Evolutionary conservation across 2,888 invertebrate genomes (phyloP).

Genomic region (Carabus problematicus): DNA sequence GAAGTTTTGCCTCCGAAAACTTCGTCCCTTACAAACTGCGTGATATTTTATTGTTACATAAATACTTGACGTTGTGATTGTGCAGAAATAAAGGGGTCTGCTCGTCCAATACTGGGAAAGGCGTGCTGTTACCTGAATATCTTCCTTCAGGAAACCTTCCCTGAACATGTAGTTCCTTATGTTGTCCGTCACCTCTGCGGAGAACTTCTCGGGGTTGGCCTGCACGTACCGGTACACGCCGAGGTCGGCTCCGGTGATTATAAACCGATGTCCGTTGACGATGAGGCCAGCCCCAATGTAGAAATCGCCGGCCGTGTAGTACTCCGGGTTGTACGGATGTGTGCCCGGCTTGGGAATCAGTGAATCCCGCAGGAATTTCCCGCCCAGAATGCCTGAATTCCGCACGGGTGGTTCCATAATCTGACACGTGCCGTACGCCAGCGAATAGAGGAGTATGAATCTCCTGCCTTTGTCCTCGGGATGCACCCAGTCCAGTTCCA

Average conservation of each 20-base stretch:
- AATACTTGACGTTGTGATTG: too few relatives aligned
- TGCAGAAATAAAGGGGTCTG: too few relatives aligned
- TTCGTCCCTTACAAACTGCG: too few relatives aligned
- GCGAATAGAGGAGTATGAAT: slow-evolving; percentile 78
- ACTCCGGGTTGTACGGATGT: slow-evolving; percentile 73
- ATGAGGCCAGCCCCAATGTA: slow-evolving; percentile 77
- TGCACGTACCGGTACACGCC: slow-evolving; percentile 81
- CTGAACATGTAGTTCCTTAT: slow-evolving; percentile 72
- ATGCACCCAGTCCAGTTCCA: slow-evolving; percentile 77
- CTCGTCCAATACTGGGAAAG: too few relatives aligned
- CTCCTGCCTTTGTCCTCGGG: slow-evolving; percentile 78
- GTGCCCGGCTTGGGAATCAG: slow-evolving; percentile 73
- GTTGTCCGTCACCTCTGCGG: slow-evolving; percentile 70
- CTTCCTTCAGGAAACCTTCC: slow-evolving; percentile 69
- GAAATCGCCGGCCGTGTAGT: slow-evolving; percentile 81
- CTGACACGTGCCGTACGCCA: slow-evolving; percentile 77
- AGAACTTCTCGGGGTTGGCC: slow-evolving; percentile 75
- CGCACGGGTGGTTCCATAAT: slow-evolving; percentile 75
- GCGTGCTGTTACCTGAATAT: slow-evolving; percentile 64
- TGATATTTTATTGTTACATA: too few relatives aligned
- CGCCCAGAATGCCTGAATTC: slow-evolving; percentile 78
- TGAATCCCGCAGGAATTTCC: slow-evolving; percentile 75
- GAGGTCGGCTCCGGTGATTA: slow-evolving; percentile 77
- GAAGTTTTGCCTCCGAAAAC: too few relatives aligned
- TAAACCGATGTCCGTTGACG: slow-evolving; percentile 78